Percentiles rank a stretch among this genome's conserved stretches.
Evolutionary conservation across 2,888 invertebrate species (phyloP).

Genomic region (Mechanitis mazaeus): DNA sequence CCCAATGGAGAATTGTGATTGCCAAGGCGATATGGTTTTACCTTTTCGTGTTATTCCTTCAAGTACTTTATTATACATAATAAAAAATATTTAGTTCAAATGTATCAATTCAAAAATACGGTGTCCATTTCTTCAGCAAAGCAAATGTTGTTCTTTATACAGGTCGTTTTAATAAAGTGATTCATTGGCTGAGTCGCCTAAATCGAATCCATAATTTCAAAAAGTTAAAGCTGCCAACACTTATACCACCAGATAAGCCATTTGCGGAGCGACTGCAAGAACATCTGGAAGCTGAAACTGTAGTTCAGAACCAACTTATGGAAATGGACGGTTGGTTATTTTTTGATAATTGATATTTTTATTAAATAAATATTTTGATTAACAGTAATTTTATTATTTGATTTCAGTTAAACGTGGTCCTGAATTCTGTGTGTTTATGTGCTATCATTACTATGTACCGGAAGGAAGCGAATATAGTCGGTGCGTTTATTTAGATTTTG

Average conservation of each 20-base stretch:
- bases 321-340: background rate
- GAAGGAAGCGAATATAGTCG: no score
- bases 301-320: background rate
- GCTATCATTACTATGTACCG: slow-evolving; percentile 10
- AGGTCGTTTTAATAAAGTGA: no score
- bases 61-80: slow-evolving; percentile 16
- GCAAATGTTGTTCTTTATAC: no score
- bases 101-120: background rate
- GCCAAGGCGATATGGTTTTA: slow-evolving; percentile 26
- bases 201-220: no score
- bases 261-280: background rate
- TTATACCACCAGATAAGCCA: background rate
- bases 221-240: no score
- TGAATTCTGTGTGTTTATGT: slow-evolving; percentile 27
- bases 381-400: slow-evolving; percentile 10
- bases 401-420: slow-evolving; percentile 25
- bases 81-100: background rate
- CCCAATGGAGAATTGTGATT: slow-evolving; percentile 22
- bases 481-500: no score
- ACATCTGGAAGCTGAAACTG: background rate
- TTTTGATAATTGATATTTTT: background rate
- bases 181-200: no score
- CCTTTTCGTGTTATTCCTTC: slow-evolving; percentile 23
- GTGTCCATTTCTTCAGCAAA: background rate
- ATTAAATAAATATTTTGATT: background rate